These are phyloP conservation scores for Himalopsyche kuldschensis DNA, from an alignment of 2,888 invertebrate species.

Conservation along the genomic window DNA sequence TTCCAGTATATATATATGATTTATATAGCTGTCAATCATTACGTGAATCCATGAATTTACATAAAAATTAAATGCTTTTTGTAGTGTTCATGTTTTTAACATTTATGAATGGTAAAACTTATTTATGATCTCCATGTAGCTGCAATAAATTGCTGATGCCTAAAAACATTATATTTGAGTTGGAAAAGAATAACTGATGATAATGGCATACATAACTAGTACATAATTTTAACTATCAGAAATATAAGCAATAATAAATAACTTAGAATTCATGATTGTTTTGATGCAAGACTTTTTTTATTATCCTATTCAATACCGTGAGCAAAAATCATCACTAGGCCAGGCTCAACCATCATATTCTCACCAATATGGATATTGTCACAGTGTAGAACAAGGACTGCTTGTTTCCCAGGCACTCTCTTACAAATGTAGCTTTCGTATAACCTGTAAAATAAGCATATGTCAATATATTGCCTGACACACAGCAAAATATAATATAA, in stretches of 20 bases:
- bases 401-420: slow-evolving; percentile 93
- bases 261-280: background rate
- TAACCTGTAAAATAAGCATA: slow-evolving; percentile 47
- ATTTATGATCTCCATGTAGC: too few species aligned
- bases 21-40: too few species aligned
- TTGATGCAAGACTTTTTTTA: background rate
- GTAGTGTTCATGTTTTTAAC: too few species aligned
- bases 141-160: too few species aligned
- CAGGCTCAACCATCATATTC: slow-evolving; percentile 95
- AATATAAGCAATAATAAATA: background rate
- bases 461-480: background rate
- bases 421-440: slow-evolving; percentile 95
- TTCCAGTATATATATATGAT: too few species aligned
- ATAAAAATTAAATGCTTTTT: too few species aligned
- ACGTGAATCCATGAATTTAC: too few species aligned
- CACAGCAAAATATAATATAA: background rate
- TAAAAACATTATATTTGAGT: too few species aligned
- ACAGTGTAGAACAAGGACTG: slow-evolving; percentile 90
- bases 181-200: background rate
- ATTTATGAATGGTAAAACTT: too few species aligned
- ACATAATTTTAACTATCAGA: background rate
- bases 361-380: slow-evolving; percentile 95
- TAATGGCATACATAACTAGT: background rate
- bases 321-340: slow-evolving; percentile 97
- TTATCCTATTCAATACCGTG: slow-evolving; percentile 81